A percentile compares a stretch with the other conserved stretches of the same genome.
These are phyloP conservation scores for Drosophila simulans DNA, from an alignment of 1,140 invertebrate species.

Conservation along the genomic window DNA sequence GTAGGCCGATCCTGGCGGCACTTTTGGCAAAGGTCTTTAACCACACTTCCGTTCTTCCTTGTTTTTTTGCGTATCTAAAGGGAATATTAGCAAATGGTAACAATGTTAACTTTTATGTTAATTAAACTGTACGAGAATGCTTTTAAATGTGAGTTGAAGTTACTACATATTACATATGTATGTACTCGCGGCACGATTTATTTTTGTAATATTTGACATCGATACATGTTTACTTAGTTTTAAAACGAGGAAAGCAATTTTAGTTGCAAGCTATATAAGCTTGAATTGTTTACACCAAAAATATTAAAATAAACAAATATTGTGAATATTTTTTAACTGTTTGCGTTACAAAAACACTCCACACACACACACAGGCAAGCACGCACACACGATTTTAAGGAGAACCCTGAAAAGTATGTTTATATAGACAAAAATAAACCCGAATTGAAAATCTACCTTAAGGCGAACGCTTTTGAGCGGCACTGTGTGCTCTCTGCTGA, in stretches of 20 bases:
- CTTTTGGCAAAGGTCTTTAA: constrained; percentile 30
- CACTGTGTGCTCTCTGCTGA: constrained; percentile 68
- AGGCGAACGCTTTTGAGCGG: constrained; percentile 52
- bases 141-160: constrained; percentile 61
- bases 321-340: constrained; percentile 65
- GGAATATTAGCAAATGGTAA: constrained; percentile 58
- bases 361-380: constrained; percentile 35
- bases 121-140: constrained; percentile 49
- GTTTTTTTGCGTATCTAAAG: constrained; percentile 23
- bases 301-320: constrained; percentile 80
- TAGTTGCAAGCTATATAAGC: constrained; percentile 73
- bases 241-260: constrained; percentile 62
- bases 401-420: constrained; percentile 9
- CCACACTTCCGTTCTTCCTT: constrained; percentile 8
- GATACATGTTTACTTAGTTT: constrained; percentile 81
- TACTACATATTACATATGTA: constrained; percentile 62
- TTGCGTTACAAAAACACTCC: constrained; percentile 47
- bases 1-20: constrained; percentile 22
- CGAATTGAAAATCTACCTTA: constrained; percentile 22
- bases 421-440: neutral
- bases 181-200: constrained; percentile 57
- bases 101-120: constrained; percentile 59
- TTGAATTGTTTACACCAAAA: constrained; percentile 82
- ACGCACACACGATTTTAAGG: constrained; percentile 26
- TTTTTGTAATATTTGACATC: constrained; percentile 68